Conservation (phyloP, 2,113 vertebrate genomes). For the Calidris pygmaea region DNA sequence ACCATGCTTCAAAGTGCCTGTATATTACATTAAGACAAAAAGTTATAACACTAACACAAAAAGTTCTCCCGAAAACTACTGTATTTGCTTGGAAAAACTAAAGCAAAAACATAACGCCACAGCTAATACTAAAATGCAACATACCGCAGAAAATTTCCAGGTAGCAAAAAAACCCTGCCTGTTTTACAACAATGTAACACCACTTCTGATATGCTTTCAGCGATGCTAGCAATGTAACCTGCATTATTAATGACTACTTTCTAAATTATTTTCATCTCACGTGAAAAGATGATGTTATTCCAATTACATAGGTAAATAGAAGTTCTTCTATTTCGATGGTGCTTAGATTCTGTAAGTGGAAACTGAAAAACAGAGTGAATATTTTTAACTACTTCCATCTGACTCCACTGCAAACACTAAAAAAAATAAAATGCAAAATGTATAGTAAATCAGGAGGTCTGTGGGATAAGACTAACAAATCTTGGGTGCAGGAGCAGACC, state of each 20-base stretch:
- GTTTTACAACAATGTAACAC: background rate
- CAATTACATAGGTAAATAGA: background rate
- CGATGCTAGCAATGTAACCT: background rate
- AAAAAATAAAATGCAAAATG: background rate
- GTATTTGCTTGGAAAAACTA: background rate
- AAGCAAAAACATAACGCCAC: fast-evolving
- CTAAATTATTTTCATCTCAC: background rate
- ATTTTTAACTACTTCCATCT: background rate
- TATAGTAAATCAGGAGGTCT: background rate
- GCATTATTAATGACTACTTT: background rate
- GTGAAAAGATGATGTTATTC: background rate
- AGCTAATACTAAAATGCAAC: background rate
- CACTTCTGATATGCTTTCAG: background rate
- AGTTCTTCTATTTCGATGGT: background rate
- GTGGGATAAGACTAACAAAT: background rate
- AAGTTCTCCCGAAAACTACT: background rate
- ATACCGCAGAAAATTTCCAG: background rate
- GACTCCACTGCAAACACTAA: background rate
- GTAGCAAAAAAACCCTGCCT: background rate
- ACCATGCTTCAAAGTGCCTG: background rate
- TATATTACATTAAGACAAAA: background rate
- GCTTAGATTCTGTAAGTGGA: background rate
- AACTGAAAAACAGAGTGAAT: background rate
- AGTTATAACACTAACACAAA: background rate
- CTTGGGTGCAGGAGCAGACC: background rate